Base-by-base conservation (phyloP, 2,888 invertebrate genomes). In the Pycnomerus fuliginosus region DNA sequence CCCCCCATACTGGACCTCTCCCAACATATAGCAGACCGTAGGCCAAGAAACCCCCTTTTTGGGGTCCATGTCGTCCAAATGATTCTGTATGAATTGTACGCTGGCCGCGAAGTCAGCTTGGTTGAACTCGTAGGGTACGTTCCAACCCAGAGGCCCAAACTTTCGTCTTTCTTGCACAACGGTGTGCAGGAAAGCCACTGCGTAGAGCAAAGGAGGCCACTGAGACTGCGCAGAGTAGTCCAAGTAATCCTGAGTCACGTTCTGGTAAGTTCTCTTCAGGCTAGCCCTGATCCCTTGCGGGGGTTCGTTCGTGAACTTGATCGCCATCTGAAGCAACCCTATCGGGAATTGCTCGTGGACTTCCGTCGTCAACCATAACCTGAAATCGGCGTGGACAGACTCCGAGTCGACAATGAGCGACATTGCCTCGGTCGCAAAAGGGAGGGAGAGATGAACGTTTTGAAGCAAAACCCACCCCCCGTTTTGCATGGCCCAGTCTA, bases 31-130 rank as follows among this genome's bases (percentile, higher is more conserved):
- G 67, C 95, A 92, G 5, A 97, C 87, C 0, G 96, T 97, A 12
- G 91, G 91, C 96, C 96, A 97, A 0, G 95, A 95, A 47, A 97
- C 91, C 13, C 95, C 95, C 75, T 93, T 93, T 67, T 95, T 96
- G 0, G 93, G 91, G 70, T 97, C 96, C 78, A 96, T 90, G 68
- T 96, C 96, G 67, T 97, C 97, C 44, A 97, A 75, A 73, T 97
- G 96, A 70, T 96, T 96, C 70, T 96, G 96, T 44, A 97, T 81
- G 68, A 97, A 97, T 70, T 95, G 95, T 1, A 96, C 90, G 47
- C 95, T 90, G 1, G 96, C 93, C 2, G 91, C 90, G 66, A 95
- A 95, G 70, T 97, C 97, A 0, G 96, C 90, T 74, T 96, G 95
- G 74, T 93, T 93, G 69, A 97, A 97, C 72, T 97, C 96, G 62